Conservation (phyloP, 2,113 vertebrate genomes). For the Onychostoma macrolepis region DNA sequence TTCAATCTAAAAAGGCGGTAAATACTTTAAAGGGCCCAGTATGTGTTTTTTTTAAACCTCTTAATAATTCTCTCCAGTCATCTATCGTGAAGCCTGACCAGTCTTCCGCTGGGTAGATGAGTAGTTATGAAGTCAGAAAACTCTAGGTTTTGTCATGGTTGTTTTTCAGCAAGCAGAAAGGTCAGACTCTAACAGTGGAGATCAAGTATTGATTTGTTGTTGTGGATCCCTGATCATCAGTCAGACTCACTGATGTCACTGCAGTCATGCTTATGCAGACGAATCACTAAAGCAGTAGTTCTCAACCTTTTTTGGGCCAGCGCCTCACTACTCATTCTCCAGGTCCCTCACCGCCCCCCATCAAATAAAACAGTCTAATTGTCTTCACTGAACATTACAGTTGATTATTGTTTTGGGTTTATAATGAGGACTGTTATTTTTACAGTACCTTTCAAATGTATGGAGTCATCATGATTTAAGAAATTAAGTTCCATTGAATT, state of each 20-base stretch:
- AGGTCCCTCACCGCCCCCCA: too few species aligned
- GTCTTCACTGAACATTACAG: too few species aligned
- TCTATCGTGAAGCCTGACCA: background rate
- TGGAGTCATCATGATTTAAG: too few species aligned
- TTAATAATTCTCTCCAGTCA: background rate
- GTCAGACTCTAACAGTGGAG: background rate
- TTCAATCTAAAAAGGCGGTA: background rate
- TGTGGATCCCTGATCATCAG: background rate
- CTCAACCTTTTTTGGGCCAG: too few species aligned
- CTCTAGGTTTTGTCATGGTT: background rate
- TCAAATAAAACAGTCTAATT: too few species aligned
- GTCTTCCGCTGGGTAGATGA: background rate
- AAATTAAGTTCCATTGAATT: too few species aligned
- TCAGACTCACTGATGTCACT: background rate
- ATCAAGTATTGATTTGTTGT: too few species aligned
- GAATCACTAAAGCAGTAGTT: background rate
- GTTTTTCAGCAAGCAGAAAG: background rate
- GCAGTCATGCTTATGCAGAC: conserved; percentile 6
- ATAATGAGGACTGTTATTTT: too few species aligned
- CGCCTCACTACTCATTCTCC: too few species aligned
- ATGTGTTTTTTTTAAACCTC: background rate
- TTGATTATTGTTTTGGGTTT: too few species aligned
- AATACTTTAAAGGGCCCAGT: background rate
- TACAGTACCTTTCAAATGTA: too few species aligned
- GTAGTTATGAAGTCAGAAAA: background rate